Percentiles rank a stretch among this genome's conserved stretches.
phyloP scores from a whole-genome alignment of 1,140 invertebrate genomes.

The Drosophila albomicans region DNA sequence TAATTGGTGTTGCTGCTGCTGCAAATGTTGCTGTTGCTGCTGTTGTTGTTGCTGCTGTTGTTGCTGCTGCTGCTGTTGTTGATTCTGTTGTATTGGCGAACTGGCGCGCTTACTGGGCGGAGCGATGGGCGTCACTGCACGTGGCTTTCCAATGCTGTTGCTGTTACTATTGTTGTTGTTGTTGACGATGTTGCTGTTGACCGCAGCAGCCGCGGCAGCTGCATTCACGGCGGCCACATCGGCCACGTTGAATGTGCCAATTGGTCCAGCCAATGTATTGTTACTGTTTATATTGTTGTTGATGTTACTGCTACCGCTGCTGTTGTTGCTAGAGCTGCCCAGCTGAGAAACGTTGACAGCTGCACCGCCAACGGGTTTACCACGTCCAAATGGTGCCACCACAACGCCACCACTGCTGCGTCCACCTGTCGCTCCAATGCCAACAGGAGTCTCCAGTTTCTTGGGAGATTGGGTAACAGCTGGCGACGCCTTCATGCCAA shows the following conservation, averaged over 20 bases:
- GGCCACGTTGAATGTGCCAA: constrained; percentile 82
- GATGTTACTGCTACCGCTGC: constrained; percentile 80
- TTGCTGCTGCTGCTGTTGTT: constrained; percentile 31
- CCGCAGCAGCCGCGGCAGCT: constrained; percentile 66
- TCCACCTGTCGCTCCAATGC: constrained; percentile 38
- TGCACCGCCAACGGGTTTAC: constrained; percentile 69
- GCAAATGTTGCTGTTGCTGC: constrained; percentile 23
- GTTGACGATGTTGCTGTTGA: constrained; percentile 25
- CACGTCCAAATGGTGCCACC: constrained; percentile 85
- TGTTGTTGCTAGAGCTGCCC: constrained; percentile 79
- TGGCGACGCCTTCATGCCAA: constrained; percentile 55
- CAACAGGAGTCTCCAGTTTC: constrained; percentile 64
- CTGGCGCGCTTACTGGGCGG: constrained; percentile 65
- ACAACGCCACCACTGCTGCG: constrained; percentile 77
- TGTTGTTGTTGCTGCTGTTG: constrained; percentile 31
- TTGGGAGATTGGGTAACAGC: constrained; percentile 62
- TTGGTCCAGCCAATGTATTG: constrained; percentile 81
- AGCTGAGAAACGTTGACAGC: constrained; percentile 83
- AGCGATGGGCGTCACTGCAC: constrained; percentile 71
- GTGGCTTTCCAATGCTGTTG: constrained; percentile 45
- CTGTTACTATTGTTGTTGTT: constrained; percentile 19
- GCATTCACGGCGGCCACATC: constrained; percentile 81
- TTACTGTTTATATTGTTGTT: constrained; percentile 76
- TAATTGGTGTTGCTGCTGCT: constrained; percentile 29
- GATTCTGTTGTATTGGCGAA: constrained; percentile 51